Conservation (phyloP, 2,797 vertebrate genomes). For the Chelidonichthys spinosus region DNA sequence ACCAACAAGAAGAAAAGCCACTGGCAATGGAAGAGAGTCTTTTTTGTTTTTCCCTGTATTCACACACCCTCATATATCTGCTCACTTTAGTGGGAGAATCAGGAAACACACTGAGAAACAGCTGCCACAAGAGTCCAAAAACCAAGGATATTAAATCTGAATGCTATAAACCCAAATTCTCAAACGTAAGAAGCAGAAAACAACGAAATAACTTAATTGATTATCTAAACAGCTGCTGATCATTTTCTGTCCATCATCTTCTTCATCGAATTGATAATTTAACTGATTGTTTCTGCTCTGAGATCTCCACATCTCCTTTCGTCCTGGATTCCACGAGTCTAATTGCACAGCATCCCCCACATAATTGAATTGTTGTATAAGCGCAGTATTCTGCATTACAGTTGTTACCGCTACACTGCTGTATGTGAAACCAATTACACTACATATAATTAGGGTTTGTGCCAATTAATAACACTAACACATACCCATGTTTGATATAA, state of each 20-base stretch:
- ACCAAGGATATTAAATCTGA: background rate
- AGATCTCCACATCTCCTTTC: slow-evolving; percentile 53
- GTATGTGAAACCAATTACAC: slow-evolving; percentile 67
- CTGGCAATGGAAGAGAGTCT: too few species aligned
- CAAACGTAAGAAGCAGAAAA: background rate
- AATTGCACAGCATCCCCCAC: slow-evolving; percentile 74
- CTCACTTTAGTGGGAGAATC: too few species aligned
- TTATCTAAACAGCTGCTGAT: background rate
- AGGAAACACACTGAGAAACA: too few species aligned
- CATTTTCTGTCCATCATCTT: background rate
- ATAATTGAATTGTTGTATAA: slow-evolving; percentile 79
- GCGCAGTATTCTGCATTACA: slow-evolving; percentile 60
- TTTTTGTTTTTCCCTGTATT: too few species aligned
- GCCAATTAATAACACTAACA: slow-evolving; percentile 65
- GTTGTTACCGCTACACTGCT: slow-evolving; percentile 34
- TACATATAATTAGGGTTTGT: slow-evolving; percentile 62
- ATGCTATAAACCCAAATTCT: background rate
- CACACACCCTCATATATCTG: too few species aligned
- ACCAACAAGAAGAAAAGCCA: too few species aligned
- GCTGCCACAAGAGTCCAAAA: background rate
- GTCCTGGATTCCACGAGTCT: slow-evolving; percentile 65
- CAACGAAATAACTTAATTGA: background rate
- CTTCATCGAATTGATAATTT: slow-evolving; percentile 6
- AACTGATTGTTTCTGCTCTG: background rate
- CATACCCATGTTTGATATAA: slow-evolving; percentile 45